Percentiles rank a stretch among this genome's conserved stretches.
Evolutionary conservation across 2,113 vertebrate genomes (phyloP).

Genomic region (Peromyscus californicus): DNA sequence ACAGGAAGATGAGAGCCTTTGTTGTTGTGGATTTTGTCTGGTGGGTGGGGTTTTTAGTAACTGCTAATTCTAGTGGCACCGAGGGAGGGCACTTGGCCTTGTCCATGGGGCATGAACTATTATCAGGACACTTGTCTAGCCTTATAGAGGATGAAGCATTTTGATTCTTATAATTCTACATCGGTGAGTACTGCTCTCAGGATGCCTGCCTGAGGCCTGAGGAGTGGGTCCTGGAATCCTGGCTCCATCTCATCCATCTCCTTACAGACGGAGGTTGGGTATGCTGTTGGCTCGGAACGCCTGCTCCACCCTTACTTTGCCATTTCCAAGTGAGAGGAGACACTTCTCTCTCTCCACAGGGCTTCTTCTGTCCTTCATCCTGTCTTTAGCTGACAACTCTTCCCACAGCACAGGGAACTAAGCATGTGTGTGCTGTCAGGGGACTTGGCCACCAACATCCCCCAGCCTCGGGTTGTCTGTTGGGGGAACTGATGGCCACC

Average conservation of each 20-base stretch:
- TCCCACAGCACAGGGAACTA: background rate
- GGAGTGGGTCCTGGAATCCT: accelerated
- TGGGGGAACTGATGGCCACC: background rate
- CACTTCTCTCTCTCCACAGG: background rate
- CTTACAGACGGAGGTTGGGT: accelerated
- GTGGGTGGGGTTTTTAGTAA: background rate
- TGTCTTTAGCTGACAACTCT: background rate
- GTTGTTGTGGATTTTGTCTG: too few relatives aligned
- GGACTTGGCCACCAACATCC: accelerated
- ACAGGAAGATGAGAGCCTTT: background rate
- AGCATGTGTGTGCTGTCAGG: accelerated
- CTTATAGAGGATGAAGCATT: background rate
- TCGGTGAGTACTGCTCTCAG: accelerated
- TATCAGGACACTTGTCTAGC: background rate
- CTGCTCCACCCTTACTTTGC: background rate
- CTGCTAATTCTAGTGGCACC: background rate
- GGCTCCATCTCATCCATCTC: accelerated
- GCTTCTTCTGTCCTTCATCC: background rate
- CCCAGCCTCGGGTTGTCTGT: background rate
- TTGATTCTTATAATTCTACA: accelerated
- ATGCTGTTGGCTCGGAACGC: accelerated
- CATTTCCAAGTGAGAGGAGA: background rate
- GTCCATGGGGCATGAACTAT: background rate
- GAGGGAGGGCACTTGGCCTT: background rate
- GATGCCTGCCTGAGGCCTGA: accelerated